Evolutionary conservation across 1,140 invertebrate genomes (phyloP).

Genomic region (Heliconius congener): DNA sequence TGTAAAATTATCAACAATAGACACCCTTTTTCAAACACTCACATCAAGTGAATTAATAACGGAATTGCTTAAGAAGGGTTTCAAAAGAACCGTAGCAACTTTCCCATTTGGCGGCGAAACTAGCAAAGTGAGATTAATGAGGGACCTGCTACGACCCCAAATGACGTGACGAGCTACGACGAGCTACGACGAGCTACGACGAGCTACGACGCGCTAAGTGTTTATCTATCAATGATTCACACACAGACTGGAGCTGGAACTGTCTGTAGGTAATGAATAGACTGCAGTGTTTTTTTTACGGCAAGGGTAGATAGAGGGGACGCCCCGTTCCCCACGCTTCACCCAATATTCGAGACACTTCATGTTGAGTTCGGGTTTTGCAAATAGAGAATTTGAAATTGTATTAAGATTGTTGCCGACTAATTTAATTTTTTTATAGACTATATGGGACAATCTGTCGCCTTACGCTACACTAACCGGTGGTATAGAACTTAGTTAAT

Average conservation of each 20-base stretch:
- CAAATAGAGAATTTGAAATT: too few relatives aligned
- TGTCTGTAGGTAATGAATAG: too few relatives aligned
- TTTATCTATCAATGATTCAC: neutral
- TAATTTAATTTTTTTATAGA: too few relatives aligned
- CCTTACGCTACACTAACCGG: too few relatives aligned
- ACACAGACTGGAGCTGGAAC: neutral
- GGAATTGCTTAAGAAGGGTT: constrained; percentile 27
- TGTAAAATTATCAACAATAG: neutral
- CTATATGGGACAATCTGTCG: too few relatives aligned
- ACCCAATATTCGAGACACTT: too few relatives aligned
- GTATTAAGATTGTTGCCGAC: too few relatives aligned
- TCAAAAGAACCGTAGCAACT: constrained; percentile 24
- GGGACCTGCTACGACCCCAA: constrained; percentile 16
- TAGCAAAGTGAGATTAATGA: constrained; percentile 30
- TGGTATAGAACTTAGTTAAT: too few relatives aligned
- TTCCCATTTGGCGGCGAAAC: constrained; percentile 18
- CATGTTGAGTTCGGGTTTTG: too few relatives aligned
- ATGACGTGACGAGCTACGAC: neutral
- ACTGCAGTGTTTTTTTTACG: too few relatives aligned
- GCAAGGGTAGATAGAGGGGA: too few relatives aligned
- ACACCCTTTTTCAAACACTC: neutral
- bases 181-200: neutral
- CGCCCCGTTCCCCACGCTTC: too few relatives aligned
- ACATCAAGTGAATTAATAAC: constrained; percentile 30
- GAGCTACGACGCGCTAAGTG: neutral